These are phyloP conservation scores for Monodelphis domestica DNA, from an alignment of 2,797 vertebrate genomes.

Conservation along the genomic window DNA sequence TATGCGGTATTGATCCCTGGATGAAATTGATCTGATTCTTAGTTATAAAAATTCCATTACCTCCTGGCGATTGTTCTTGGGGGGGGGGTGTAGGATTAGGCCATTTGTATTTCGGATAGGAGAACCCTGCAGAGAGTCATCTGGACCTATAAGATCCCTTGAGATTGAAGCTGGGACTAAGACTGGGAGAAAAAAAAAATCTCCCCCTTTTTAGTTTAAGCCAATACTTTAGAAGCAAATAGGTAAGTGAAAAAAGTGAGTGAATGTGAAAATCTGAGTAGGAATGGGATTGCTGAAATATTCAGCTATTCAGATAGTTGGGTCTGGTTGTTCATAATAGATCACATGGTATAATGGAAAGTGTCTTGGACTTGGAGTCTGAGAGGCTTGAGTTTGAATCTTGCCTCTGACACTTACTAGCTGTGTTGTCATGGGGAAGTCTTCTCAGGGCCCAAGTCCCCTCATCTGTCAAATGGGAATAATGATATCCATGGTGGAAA, in stretches of 20 bases:
- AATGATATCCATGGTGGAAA: background rate
- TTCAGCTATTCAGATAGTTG: background rate
- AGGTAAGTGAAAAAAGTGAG: background rate
- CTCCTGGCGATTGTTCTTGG: slow-evolving; percentile 67
- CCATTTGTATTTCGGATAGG: slow-evolving; percentile 36
- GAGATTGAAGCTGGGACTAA: background rate
- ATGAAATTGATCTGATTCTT: slow-evolving; percentile 75
- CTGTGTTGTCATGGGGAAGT: background rate
- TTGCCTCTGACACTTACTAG: background rate
- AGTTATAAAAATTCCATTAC: slow-evolving; percentile 69
- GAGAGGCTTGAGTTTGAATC: background rate
- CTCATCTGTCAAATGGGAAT: background rate
- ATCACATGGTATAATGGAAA: background rate
- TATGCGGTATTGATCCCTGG: slow-evolving; percentile 77
- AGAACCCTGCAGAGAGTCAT: slow-evolving; percentile 23
- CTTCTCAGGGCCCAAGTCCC: background rate
- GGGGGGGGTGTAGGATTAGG: slow-evolving; percentile 66
- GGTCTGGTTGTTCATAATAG: background rate
- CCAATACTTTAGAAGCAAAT: background rate
- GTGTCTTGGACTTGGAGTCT: background rate
- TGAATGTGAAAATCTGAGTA: background rate
- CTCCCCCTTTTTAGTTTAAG: background rate
- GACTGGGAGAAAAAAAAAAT: slow-evolving; percentile 18
- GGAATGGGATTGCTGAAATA: background rate
- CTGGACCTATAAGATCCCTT: slow-evolving; percentile 38